Evolutionary conservation across 2,888 invertebrate genomes (phyloP).

Genomic region (Tinea semifulvella): DNA sequence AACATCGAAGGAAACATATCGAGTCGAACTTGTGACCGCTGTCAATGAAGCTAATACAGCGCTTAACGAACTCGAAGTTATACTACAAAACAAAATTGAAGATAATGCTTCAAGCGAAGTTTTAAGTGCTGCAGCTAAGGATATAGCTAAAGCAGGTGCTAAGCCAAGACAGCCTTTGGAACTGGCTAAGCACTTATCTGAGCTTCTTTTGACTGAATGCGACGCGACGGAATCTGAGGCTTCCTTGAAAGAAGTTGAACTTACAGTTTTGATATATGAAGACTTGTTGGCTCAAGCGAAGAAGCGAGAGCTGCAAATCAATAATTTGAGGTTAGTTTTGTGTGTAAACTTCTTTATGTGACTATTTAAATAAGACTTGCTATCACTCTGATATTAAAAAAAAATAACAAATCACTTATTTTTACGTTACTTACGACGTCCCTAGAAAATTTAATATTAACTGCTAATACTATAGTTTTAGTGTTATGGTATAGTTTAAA

Average conservation of each 20-base stretch:
- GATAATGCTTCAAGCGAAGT: conserved; percentile 67
- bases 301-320: conserved; percentile 77
- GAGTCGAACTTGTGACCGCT: conserved; percentile 78
- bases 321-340: conserved; percentile 76
- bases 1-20: conserved; percentile 84
- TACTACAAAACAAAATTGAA: conserved; percentile 41
- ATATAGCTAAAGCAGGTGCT: conserved; percentile 78
- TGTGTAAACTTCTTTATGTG: too few relatives aligned
- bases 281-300: conserved; percentile 75
- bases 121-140: conserved; percentile 71
- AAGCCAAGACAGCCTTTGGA: conserved; percentile 84
- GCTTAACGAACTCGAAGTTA: conserved; percentile 72
- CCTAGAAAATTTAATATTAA: too few relatives aligned
- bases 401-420: too few relatives aligned
- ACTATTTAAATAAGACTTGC: too few relatives aligned
- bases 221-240: conserved; percentile 73
- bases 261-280: conserved; percentile 73
- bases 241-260: conserved; percentile 70
- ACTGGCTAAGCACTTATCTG: conserved; percentile 81
- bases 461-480: too few relatives aligned
- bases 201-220: conserved; percentile 77
- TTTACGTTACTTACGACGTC: too few relatives aligned
- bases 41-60: conserved; percentile 75
- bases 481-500: too few relatives aligned
- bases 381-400: too few relatives aligned